phyloP scores from a whole-genome alignment of 1,140 invertebrate genomes.

The Halictus rubicundus region DNA sequence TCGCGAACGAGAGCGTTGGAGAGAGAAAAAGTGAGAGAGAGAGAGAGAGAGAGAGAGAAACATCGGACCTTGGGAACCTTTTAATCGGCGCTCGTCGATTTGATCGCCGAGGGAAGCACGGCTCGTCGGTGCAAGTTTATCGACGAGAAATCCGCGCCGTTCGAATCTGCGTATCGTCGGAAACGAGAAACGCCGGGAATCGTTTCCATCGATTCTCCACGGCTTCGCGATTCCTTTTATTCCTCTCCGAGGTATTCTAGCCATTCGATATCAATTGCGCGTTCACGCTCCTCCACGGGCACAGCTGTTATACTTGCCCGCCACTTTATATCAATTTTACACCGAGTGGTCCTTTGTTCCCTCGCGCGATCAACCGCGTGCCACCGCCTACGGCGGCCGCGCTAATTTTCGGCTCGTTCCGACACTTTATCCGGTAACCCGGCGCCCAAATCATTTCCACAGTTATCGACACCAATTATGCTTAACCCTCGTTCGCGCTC shows the following conservation, averaged over 20 bases:
- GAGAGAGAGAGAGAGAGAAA: background rate
- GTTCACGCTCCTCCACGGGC: conserved; percentile 19
- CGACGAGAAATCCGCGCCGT: conserved; percentile 41
- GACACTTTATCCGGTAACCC: background rate
- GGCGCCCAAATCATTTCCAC: background rate
- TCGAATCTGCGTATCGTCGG: conserved; percentile 22
- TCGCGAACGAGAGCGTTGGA: no score
- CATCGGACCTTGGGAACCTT: background rate
- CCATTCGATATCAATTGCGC: conserved; percentile 31
- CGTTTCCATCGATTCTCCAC: conserved; percentile 47
- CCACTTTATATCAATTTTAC: background rate
- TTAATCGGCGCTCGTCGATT: conserved; percentile 18
- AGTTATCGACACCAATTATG: no score
- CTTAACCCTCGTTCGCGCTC: no score
- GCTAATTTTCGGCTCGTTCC: conserved; percentile 10
- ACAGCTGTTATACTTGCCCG: background rate
- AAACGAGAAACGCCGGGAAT: conserved; percentile 13
- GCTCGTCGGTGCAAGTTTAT: conserved; percentile 47
- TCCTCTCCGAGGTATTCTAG: conserved; percentile 9
- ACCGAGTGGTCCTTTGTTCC: conserved; percentile 10
- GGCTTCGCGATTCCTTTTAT: conserved; percentile 25
- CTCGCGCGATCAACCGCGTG: background rate
- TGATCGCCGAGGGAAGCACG: conserved; percentile 27
- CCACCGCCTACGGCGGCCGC: background rate
- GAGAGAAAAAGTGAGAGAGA: no score